Percentiles rank a stretch among this genome's conserved stretches.
phyloP scores from a whole-genome alignment of 2,888 invertebrate genomes.

The Meta bourneti region DNA sequence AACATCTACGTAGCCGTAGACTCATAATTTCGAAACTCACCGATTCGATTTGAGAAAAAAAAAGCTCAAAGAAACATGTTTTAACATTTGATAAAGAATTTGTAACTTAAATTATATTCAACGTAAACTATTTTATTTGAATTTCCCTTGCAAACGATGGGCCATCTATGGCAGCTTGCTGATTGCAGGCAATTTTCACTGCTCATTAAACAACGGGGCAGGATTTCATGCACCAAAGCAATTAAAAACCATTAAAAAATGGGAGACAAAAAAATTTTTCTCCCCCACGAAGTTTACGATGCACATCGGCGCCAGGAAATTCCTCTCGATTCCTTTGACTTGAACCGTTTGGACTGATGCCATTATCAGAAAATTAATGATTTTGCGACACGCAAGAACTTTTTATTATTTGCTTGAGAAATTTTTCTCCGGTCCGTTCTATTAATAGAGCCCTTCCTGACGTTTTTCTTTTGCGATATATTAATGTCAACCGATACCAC shows the following conservation, averaged over 20 bases:
- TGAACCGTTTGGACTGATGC: conserved; percentile 43
- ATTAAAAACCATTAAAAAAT: conserved; percentile 34
- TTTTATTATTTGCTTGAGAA: background rate
- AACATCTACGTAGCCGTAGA: no score
- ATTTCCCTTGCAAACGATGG: no score
- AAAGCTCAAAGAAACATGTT: no score
- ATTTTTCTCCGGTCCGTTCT: background rate
- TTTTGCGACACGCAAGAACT: conserved; percentile 51
- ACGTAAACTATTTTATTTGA: no score
- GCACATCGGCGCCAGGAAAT: conserved; percentile 46
- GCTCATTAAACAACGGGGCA: conserved; percentile 16
- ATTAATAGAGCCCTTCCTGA: background rate
- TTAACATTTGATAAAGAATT: no score
- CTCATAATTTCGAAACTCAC: no score
- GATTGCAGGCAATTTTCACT: background rate
- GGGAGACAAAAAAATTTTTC: background rate
- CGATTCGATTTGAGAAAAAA: no score
- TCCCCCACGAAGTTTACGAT: background rate
- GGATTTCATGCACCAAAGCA: conserved; percentile 24
- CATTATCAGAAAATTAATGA: conserved; percentile 62
- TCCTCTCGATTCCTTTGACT: conserved; percentile 16
- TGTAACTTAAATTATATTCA: no score
- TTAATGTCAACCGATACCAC: background rate
- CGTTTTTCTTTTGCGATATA: background rate
- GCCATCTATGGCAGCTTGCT: no score